These are phyloP conservation scores for Calameuta filiformis DNA, from an alignment of 2,888 invertebrate genomes.

Conservation along the genomic window DNA sequence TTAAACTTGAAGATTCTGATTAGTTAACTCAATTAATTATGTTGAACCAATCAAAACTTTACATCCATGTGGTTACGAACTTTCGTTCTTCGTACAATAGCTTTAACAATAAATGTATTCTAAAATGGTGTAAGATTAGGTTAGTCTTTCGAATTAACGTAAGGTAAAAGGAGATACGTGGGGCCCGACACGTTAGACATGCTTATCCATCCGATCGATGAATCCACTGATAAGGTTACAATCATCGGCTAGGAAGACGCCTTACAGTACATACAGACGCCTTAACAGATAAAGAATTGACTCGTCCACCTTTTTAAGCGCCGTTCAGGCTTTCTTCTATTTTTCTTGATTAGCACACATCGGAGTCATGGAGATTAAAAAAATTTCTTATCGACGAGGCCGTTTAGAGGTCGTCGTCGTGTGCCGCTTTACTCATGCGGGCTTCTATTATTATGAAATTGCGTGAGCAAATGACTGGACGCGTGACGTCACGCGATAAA, in stretches of 20 bases:
- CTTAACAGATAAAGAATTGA: not conserved
- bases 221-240: not conserved
- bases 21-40: not conserved
- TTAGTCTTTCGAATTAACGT: not conserved
- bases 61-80: not conserved
- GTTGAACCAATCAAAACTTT: not conserved
- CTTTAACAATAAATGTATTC: not conserved
- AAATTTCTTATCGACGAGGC: slow-evolving; percentile 44
- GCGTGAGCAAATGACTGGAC: slow-evolving; percentile 7
- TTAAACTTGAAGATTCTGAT: not conserved
- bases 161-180: not conserved
- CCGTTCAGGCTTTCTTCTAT: not conserved
- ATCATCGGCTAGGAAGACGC: not conserved
- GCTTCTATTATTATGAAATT: slow-evolving; percentile 48
- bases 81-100: not conserved
- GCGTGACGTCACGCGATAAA: not conserved
- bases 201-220: not conserved
- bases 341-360: not conserved
- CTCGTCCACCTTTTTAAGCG: not conserved
- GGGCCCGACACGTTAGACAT: not conserved
- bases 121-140: not conserved
- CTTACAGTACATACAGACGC: too few relatives aligned
- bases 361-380: not conserved
- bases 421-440: slow-evolving; percentile 19
- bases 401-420: slow-evolving; percentile 53